These are phyloP conservation scores for Sternarchorhynchus goeldii DNA, from an alignment of 2,797 vertebrate genomes.

Conservation along the genomic window DNA sequence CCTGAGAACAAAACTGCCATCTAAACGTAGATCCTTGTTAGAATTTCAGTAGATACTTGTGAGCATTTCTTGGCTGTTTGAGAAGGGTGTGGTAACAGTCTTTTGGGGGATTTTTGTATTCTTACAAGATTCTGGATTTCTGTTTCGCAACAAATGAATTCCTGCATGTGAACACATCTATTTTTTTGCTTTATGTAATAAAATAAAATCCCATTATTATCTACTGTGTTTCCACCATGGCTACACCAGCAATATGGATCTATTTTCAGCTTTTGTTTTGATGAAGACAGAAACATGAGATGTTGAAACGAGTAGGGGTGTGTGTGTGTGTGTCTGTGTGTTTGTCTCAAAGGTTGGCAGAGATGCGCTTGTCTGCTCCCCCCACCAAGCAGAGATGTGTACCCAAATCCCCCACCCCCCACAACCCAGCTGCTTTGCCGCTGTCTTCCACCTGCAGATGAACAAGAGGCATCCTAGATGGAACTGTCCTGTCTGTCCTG, in stretches of 20 bases:
- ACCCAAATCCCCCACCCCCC: constrained; percentile 80
- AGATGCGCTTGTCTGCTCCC: constrained; percentile 80
- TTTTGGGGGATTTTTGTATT: not conserved
- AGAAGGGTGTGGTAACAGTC: too few species aligned
- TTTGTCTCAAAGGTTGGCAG: constrained; percentile 73
- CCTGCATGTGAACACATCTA: not conserved
- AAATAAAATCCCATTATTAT: not conserved
- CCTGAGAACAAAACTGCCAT: constrained; percentile 82
- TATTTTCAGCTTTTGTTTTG: not conserved
- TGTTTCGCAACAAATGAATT: not conserved
- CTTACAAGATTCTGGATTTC: not conserved
- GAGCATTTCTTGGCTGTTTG: too few species aligned
- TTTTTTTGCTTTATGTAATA: not conserved
- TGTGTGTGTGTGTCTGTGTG: not conserved
- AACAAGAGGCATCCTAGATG: constrained; percentile 85
- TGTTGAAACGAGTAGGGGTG: not conserved
- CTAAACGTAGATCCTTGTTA: not conserved
- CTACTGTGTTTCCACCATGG: not conserved
- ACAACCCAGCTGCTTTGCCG: constrained; percentile 89
- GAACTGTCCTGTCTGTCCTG: constrained; percentile 82
- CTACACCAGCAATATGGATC: not conserved
- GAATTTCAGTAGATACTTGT: too few species aligned
- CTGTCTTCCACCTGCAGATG: constrained; percentile 85
- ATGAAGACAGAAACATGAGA: not conserved
- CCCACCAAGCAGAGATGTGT: constrained; percentile 80